Base-by-base conservation (phyloP, 1,140 invertebrate genomes). In the Chironomus striatipennis region DNA sequence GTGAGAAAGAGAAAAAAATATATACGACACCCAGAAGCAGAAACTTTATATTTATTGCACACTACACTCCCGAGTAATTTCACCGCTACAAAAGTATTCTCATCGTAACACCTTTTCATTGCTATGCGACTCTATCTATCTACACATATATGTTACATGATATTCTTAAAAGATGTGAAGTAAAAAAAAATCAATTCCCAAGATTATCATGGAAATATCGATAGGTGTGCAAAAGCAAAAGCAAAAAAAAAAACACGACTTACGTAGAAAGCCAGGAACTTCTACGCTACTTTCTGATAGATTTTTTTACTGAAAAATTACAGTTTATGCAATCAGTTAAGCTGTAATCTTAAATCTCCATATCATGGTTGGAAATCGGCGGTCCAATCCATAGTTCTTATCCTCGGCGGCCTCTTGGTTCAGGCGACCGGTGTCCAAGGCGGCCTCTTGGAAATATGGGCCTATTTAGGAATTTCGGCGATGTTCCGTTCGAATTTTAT, bases 21-120 rank as follows among this genome's bases (percentile, higher is more conserved):
- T 57, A 57, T 57, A 57, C 47, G 47, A 57, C 47, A 57, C 47
- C 47, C 47, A 57, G 12, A 57, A 57, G 47, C 12, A 57, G 47
- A 57, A 57, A 57, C 47, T 57, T 57, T 57, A 57, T 57, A 57
- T 57, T 57, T 57, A 57, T 57, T 57, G 47, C 47, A 57, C 47
- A 57, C 47, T 57, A 57, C 47, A 57, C 47, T 57, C 47, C 47
- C 47, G 47, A 57, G 47, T 57, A 57, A 57, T 57, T 57, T 57
- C n/a, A n/a, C 47, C n/a, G n/a, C 47, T 5, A n/a, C 12, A 57
- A 57, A 57, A 57, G n/a, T 57, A 10, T 57, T 57, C 47, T 57
- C 47, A 57, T 57, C 47, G 47, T 57, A 12, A 57, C 47, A 57
- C 47, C 47, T 57, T 34, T 57, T 57, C 47, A 57, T 57, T 57